A percentile compares a stretch with the other conserved stretches of the same genome.
These are phyloP conservation scores for Theretra japonica DNA, from an alignment of 2,888 invertebrate genomes.

Conservation along the genomic window DNA sequence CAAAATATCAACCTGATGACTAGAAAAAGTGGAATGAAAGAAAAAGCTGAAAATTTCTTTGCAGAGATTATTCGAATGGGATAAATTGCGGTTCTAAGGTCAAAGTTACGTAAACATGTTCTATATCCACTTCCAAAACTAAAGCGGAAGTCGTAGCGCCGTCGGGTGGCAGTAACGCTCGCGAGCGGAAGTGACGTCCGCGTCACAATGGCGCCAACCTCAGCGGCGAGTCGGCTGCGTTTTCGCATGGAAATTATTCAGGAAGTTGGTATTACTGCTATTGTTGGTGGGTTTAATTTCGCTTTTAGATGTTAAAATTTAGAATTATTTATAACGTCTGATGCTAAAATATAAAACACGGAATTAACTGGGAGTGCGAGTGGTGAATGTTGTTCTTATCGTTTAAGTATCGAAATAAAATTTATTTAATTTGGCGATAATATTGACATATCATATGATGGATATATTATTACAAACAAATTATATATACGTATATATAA, in stretches of 20 bases:
- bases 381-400: no score
- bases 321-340: not conserved
- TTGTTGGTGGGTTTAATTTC: constrained; percentile 9
- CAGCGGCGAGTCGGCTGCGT: constrained; percentile 38
- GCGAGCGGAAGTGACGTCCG: constrained; percentile 60
- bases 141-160: constrained; percentile 51
- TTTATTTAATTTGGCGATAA: no score
- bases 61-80: not conserved
- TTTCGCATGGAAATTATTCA: constrained; percentile 45
- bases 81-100: not conserved
- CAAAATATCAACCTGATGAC: no score
- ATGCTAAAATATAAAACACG: no score
- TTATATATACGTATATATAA: no score
- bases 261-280: constrained; percentile 26
- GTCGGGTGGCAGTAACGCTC: constrained; percentile 55
- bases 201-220: constrained; percentile 60
- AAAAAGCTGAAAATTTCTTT: not conserved
- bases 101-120: constrained; percentile 14
- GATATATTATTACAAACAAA: no score
- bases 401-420: no score
- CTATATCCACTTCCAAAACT: constrained; percentile 25
- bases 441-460: no score
- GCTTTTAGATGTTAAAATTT: not conserved
- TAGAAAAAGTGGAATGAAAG: no score
- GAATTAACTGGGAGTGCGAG: no score